A percentile compares a stretch with the other conserved stretches of the same genome.
phyloP scores from a whole-genome alignment of 2,797 vertebrate genomes.

The Halcyon leucocephala region DNA sequence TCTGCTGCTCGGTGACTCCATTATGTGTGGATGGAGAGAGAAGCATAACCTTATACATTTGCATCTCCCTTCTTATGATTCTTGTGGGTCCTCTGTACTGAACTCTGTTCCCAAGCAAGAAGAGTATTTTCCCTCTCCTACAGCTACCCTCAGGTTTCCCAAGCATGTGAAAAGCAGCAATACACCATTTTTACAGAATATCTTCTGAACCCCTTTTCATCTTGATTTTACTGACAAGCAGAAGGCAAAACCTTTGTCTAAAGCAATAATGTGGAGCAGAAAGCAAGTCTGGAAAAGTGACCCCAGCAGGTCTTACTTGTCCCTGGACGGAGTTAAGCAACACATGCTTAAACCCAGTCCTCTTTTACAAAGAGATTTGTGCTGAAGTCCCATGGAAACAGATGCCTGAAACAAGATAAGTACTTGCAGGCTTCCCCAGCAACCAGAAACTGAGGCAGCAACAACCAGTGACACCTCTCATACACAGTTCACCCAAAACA shows the following conservation, averaged over 20 bases:
- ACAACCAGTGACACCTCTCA: background rate
- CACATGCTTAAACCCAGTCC: background rate
- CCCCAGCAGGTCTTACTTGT: background rate
- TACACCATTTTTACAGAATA: background rate
- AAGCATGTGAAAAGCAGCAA: background rate
- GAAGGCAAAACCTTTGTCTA: background rate
- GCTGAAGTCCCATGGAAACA: background rate
- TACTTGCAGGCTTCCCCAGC: background rate
- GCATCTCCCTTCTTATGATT: background rate
- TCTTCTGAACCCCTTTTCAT: background rate
- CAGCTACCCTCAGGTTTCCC: background rate
- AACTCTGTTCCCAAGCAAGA: background rate
- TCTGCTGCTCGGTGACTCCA: accelerated
- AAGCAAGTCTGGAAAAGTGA: background rate
- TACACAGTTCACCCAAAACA: background rate
- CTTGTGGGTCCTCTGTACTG: background rate
- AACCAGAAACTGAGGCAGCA: background rate
- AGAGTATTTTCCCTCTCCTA: background rate
- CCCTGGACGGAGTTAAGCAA: background rate
- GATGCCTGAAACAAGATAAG: background rate
- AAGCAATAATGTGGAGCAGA: background rate
- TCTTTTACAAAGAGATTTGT: background rate
- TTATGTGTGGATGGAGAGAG: background rate
- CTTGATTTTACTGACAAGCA: background rate
- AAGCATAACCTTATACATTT: background rate